These are phyloP conservation scores for Numenius phaeopus DNA, from an alignment of 2,797 vertebrate genomes.

Conservation along the genomic window DNA sequence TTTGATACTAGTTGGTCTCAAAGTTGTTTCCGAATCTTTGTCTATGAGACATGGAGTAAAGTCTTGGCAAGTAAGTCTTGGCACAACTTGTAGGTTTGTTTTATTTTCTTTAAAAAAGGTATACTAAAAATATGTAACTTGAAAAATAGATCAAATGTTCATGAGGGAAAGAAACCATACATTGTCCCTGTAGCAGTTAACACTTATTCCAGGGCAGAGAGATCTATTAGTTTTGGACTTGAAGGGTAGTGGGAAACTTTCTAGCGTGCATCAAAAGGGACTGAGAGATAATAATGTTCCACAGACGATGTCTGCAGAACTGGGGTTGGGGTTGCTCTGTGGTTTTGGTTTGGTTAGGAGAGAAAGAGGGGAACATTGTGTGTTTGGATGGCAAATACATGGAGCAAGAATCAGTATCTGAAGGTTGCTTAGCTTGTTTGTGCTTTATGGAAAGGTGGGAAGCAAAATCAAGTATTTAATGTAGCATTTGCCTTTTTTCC, in stretches of 20 bases:
- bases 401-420: not conserved
- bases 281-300: not conserved
- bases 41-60: not conserved
- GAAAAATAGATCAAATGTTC: not conserved
- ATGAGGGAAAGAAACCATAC: not conserved
- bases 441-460: not conserved
- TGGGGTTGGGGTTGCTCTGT: rapidly evolving
- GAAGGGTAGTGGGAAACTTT: not conserved
- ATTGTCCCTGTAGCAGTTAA: not conserved
- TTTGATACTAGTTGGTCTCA: not conserved
- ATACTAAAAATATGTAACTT: not conserved
- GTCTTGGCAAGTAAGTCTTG: not conserved
- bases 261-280: not conserved
- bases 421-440: not conserved
- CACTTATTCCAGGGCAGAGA: not conserved
- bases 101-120: not conserved
- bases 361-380: not conserved
- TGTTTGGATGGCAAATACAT: not conserved
- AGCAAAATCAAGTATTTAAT: not conserved
- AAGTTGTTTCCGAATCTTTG: not conserved
- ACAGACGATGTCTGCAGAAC: not conserved
- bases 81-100: not conserved
- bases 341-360: not conserved
- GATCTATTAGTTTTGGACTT: not conserved
- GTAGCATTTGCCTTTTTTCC: not conserved